phyloP scores from a whole-genome alignment of 2,888 invertebrate genomes.

The Lasioglossum marginatum region DNA sequence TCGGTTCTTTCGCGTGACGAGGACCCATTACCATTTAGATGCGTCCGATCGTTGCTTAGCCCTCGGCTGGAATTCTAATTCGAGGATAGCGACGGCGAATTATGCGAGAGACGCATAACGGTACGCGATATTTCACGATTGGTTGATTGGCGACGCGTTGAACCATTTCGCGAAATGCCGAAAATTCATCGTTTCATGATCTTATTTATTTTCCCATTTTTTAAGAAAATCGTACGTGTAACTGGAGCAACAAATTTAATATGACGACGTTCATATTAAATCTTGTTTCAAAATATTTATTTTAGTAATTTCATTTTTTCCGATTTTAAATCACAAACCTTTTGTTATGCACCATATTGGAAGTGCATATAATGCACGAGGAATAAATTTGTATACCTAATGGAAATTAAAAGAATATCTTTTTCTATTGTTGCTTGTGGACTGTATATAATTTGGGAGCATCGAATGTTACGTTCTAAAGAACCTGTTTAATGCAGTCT shows the following conservation, averaged over 20 bases:
- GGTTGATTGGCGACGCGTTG: neutral
- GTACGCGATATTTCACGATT: slow-evolving; percentile 45
- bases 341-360: neutral
- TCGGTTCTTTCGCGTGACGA: slow-evolving; percentile 48
- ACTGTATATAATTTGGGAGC: neutral
- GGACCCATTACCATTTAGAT: slow-evolving; percentile 55
- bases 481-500: neutral
- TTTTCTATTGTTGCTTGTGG: neutral
- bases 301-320: neutral
- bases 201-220: neutral
- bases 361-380: neutral
- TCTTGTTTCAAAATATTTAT: neutral
- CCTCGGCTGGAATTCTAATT: slow-evolving; percentile 53
- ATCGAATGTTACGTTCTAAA: neutral
- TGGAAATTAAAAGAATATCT: neutral
- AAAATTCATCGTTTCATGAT: neutral
- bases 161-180: neutral
- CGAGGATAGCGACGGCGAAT: slow-evolving; percentile 38
- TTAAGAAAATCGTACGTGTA: neutral
- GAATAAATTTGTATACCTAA: neutral
- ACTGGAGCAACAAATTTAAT: neutral
- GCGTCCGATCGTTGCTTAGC: slow-evolving; percentile 34
- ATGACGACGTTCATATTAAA: neutral
- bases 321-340: no score
- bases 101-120: slow-evolving; percentile 43